Conservation (phyloP, 2,888 invertebrate genomes). For the Calliphora vomitoria region DNA sequence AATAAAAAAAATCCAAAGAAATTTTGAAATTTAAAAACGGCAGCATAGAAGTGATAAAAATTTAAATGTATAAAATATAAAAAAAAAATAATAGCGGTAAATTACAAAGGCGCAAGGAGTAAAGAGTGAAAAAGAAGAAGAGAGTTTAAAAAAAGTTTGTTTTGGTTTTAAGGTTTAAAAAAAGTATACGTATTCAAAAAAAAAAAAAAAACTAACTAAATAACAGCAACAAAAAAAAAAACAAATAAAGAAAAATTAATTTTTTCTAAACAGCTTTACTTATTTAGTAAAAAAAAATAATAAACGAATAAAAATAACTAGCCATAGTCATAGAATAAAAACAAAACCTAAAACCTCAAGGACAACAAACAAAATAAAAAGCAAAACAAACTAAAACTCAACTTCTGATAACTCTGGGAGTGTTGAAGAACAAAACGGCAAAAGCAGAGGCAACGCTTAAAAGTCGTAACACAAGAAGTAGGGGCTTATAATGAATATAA, state of each 20-base stretch:
- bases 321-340: conserved; percentile 56
- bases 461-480: neutral
- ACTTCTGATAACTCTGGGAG: neutral
- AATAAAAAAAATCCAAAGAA: conserved; percentile 67
- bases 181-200: conserved; percentile 21
- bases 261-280: conserved; percentile 63
- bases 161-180: conserved; percentile 23
- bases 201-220: neutral
- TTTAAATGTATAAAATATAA: neutral
- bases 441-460: neutral
- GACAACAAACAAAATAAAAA: conserved; percentile 7
- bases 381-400: conserved; percentile 1
- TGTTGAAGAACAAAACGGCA: neutral
- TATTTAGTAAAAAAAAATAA: conserved; percentile 45
- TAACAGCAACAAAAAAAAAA: conserved; percentile 8
- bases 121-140: neutral
- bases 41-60: conserved; percentile 71
- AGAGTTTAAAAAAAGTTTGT: conserved; percentile 4
- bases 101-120: neutral
- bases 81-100: neutral
- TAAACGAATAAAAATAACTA: conserved; percentile 50
- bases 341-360: conserved; percentile 50
- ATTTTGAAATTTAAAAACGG: conserved; percentile 40
- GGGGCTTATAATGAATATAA: neutral
- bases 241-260: conserved; percentile 12